Evolutionary conservation across 2,797 vertebrate species (phyloP), one percentile per base, ranked within the genome.

Genomic region (Okamejei kenojei): DNA sequence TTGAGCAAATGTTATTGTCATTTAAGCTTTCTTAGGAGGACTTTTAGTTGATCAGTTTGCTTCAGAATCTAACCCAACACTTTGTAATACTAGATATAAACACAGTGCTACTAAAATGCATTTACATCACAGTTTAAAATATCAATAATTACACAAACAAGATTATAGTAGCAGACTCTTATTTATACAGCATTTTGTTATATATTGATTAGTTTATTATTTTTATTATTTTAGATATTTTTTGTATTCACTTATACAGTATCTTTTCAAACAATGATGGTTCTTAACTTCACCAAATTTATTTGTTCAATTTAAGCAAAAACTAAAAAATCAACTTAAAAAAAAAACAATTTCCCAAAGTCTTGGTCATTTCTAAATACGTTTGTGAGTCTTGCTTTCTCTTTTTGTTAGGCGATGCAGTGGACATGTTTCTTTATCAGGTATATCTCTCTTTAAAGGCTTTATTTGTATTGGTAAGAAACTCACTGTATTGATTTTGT

Each of bases 181-280:
- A 74, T 92, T 92, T 54, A 74, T 92, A 38, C 54, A 92, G 73
- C 26, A 45, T 76, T 76, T 76, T 90, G 23, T 61, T 92, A 76
- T 92, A 73, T 91, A 76, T 92, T 92, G 26, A 92, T 76, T 11
- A 29, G 73, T 76, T 92, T 92, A 74, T 76, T 54, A 26, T 74
- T 74, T 92, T 92, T 45, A 91, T 21, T 13, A 92, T 58, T 35
- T 76, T 92, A 45, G 54, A 45, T 76, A 6, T 11, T 58, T 91
- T 80, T 91, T 45, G 3, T 71, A 74, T 90, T 45, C 23, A 29
- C 71, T 92, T 76, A 54, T 92, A 76, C 90, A 73, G 32, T 86
- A 86, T n/a, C 32, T 88, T 68, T 88, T 88, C 63, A 35, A n/a
- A 35, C 23, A 84, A 84, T 84, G 26, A 11, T 58, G 21, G 32